Evolutionary conservation across 92 coral and sea anemone genomes (phyloP).

Genomic region (Heliopora coerulea): DNA sequence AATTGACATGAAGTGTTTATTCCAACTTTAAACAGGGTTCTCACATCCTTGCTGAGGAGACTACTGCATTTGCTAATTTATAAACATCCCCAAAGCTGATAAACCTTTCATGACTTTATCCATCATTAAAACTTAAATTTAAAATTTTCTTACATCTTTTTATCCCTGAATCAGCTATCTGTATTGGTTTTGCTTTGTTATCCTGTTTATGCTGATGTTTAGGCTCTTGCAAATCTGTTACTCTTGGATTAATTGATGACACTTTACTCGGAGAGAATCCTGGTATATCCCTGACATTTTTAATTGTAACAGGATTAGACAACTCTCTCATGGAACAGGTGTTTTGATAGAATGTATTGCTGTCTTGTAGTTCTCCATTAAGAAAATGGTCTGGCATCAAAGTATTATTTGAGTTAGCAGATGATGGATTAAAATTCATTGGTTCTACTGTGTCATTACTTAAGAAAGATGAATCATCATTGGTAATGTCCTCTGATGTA

Average conservation of each 20-base stretch:
- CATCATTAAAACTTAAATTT: too few relatives aligned
- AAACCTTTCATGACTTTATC: too few relatives aligned
- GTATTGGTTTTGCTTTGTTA: constrained; percentile 5
- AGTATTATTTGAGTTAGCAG: constrained; percentile 5
- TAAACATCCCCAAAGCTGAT: too few relatives aligned
- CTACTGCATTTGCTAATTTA: too few relatives aligned
- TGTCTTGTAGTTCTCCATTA: not conserved
- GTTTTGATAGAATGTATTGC: not conserved
- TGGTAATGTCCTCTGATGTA: constrained; percentile 8
- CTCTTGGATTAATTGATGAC: not conserved
- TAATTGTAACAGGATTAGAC: too few relatives aligned
- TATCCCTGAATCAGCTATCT: constrained; percentile 15
- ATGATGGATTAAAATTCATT: not conserved
- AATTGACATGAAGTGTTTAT: too few relatives aligned
- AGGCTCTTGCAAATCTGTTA: not conserved
- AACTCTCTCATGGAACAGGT: too few relatives aligned
- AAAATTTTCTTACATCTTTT: constrained; percentile 5
- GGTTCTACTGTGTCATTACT: constrained; percentile 23
- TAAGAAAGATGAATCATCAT: constrained; percentile 4
- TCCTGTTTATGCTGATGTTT: not conserved
- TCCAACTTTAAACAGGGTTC: too few relatives aligned
- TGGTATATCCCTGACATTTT: not conserved
- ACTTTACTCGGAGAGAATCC: not conserved
- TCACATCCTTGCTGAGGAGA: too few relatives aligned
- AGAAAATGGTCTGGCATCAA: constrained; percentile 14